Evolutionary conservation across 37 sponge, comb jelly and placozoan genomes (phyloP), one percentile per base, ranked within the genome.

Genomic region (Chondrilla cf. caribensis): DNA sequence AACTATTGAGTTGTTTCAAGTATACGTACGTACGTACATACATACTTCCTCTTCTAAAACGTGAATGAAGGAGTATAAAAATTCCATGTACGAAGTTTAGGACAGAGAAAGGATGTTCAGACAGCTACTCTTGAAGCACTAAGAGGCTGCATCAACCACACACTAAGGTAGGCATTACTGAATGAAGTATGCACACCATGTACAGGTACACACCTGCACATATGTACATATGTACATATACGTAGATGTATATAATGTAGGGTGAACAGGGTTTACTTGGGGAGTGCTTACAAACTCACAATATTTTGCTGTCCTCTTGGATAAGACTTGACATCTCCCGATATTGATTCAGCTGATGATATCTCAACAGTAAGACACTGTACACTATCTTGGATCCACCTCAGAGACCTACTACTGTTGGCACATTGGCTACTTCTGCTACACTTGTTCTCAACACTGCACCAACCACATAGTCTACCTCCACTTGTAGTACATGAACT

Each of bases 381-480:
- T n/a, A 17, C 44, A 21, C 38, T 81, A 17, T 2, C 29, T 32
- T 72, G 77, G 64, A 59, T 57, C 80, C 62, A 87, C 31, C 68
- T 39, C 37, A 35, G 73, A 60, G 70, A 35, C 24, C 29, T 76
- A 39, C 9, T 82, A 65, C 36, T 60, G 78, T 78, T 82, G 79
- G 71, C 26, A 66, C 79, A 78, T 59, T 42, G 31, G 58, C 67
- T 75, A 41, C 28, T 58, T 57, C 88, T 87, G 79, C 68, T 78
- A 64, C 79, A 80, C 58, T 64, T 79, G 71, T 54, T 83, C 60
- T 77, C 58, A 24, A 96, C 84, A 33, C 84, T 64, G 75, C 97
- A 96, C 97, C 97, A 96, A 24, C 97, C 97, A 81, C 97, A 96
- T 70, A 90, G 79, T n/a, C 87, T 90, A 72, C 93, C 93, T 7